Conservation (phyloP, 2,888 invertebrate genomes). For the Drosophila paucipuncta region DNA sequence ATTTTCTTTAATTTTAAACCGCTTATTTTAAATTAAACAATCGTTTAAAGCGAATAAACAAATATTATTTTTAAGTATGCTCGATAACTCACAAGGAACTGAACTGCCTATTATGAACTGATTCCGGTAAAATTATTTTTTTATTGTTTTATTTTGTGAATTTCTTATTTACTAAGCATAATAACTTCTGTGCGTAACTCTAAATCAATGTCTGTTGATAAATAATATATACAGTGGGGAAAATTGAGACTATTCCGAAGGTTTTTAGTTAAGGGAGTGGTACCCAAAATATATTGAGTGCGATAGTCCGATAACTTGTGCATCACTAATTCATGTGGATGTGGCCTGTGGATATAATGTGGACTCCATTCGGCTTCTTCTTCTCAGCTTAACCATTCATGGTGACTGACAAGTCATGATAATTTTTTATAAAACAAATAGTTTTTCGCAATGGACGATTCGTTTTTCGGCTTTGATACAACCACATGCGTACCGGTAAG, state of each 20-base stretch:
- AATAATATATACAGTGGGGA: background rate
- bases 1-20: background rate
- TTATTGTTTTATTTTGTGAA: background rate
- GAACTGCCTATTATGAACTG: background rate
- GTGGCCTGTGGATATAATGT: constrained; percentile 53
- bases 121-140: background rate
- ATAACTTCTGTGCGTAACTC: background rate
- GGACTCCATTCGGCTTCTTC: constrained; percentile 54
- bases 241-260: background rate
- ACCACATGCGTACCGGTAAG: constrained; percentile 89
- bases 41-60: background rate
- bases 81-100: background rate
- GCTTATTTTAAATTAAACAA: background rate
- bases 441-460: constrained; percentile 91
- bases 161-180: background rate
- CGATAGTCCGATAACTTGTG: constrained; percentile 33
- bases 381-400: constrained; percentile 57
- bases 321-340: constrained; percentile 44
- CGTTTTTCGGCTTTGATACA: constrained; percentile 94
- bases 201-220: background rate
- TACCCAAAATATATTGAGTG: background rate
- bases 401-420: constrained; percentile 90
- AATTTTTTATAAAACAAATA: constrained; percentile 87
- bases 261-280: background rate
- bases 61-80: background rate